Conservation (phyloP, 2,113 vertebrate species). For the Balaenoptera acutorostrata region DNA sequence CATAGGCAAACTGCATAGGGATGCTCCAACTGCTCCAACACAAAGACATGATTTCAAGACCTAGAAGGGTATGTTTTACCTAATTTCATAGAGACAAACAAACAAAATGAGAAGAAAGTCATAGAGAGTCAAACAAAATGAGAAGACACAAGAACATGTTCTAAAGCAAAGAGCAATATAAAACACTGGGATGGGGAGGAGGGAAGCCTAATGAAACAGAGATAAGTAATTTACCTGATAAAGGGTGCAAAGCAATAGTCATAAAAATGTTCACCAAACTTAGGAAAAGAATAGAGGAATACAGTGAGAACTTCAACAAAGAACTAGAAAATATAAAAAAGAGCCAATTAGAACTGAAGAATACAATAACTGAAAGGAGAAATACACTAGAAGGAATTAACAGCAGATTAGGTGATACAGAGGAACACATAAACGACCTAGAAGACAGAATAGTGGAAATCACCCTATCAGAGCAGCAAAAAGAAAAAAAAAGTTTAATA, state of each 20-base stretch:
- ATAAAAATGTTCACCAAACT: background rate
- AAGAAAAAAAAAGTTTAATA: background rate
- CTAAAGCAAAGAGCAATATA: background rate
- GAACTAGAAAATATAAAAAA: background rate
- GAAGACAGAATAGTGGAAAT: background rate
- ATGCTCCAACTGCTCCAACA: background rate
- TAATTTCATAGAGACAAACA: background rate
- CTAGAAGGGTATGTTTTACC: background rate
- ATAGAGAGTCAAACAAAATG: background rate
- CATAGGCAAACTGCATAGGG: background rate
- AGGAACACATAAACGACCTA: background rate
- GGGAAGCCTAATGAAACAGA: background rate
- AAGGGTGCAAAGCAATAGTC: background rate
- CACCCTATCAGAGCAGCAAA: background rate
- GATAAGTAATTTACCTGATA: background rate
- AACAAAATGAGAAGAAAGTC: background rate
- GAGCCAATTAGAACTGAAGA: background rate
- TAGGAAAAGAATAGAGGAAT: background rate
- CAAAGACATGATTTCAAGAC: background rate
- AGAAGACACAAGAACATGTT: background rate
- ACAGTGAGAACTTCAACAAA: background rate
- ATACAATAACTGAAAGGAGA: background rate
- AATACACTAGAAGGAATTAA: background rate
- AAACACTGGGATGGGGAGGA: background rate
- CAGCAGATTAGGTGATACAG: background rate